phyloP scores from a whole-genome alignment of 2,113 vertebrate genomes.

The Macquaria australasica region DNA sequence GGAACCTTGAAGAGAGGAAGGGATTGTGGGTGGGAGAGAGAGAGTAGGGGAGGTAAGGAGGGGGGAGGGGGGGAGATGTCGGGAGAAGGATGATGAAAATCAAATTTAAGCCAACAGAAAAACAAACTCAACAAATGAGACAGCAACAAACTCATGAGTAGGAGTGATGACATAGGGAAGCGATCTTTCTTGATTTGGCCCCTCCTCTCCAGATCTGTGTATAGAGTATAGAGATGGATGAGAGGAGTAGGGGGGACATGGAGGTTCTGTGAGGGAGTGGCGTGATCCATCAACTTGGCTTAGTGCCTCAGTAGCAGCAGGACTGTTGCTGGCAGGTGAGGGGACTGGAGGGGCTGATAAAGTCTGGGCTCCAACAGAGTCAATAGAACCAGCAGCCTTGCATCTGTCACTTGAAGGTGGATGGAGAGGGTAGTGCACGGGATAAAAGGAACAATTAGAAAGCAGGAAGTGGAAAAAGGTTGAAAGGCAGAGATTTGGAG shows the following conservation, averaged over 20 bases:
- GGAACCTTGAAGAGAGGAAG: constrained; percentile 91
- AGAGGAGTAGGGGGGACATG: constrained; percentile 41
- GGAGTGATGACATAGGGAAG: constrained; percentile 80
- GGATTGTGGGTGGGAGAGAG: constrained; percentile 67
- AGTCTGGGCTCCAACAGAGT: constrained; percentile 89
- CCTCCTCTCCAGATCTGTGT: constrained; percentile 66
- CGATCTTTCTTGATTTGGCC: constrained; percentile 80
- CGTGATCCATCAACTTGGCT: constrained; percentile 86
- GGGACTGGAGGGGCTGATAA: constrained; percentile 88
- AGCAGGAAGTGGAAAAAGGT: constrained; percentile 33
- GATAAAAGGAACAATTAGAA: constrained; percentile 50
- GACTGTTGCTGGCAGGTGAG: constrained; percentile 86
- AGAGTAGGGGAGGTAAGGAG: constrained; percentile 80
- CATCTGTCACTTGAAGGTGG: constrained; percentile 90
- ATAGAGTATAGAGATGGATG: constrained; percentile 77
- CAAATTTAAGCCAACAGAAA: constrained; percentile 85
- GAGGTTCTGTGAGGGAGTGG: constrained; percentile 67
- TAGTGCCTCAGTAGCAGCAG: constrained; percentile 88
- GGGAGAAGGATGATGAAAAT: constrained; percentile 85
- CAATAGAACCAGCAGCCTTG: constrained; percentile 89
- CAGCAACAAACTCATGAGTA: constrained; percentile 85
- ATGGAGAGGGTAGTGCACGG: constrained; percentile 72
- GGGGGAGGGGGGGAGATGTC: constrained; percentile 64
- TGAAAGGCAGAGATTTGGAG: constrained; percentile 41
- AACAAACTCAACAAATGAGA: constrained; percentile 85